These are phyloP conservation scores for Pygathrix nemaeus DNA, from an alignment of 2,113 vertebrate genomes.

Conservation along the genomic window DNA sequence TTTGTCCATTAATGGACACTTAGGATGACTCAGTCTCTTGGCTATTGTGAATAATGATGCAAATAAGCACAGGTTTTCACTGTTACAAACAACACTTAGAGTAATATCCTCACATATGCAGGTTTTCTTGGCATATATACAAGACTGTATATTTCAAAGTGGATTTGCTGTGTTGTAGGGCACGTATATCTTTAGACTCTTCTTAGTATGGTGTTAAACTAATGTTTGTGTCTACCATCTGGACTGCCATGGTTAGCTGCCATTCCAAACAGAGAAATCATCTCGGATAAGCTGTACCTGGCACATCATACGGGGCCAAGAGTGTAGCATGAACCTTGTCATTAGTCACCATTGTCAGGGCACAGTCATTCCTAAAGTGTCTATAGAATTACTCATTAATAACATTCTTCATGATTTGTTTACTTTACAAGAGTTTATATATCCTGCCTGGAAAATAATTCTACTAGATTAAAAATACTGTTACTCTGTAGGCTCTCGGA, in stretches of 20 bases:
- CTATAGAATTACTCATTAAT: constrained; percentile 25
- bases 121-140: background rate
- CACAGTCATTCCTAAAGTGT: background rate
- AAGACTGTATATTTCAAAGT: background rate
- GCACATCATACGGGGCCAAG: background rate
- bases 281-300: background rate
- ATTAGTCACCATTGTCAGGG: background rate
- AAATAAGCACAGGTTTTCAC: background rate
- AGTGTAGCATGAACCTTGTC: background rate
- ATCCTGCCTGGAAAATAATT: background rate
- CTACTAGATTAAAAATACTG: background rate
- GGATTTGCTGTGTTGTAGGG: background rate
- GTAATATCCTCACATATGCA: background rate
- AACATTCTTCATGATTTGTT: background rate
- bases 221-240: background rate
- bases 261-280: background rate
- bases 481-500: background rate
- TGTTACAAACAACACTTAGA: background rate
- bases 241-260: background rate
- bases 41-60: background rate
- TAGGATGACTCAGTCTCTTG: background rate
- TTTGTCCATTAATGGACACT: background rate
- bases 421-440: constrained; percentile 38
- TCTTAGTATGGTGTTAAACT: constrained; percentile 18
- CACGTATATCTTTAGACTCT: constrained; percentile 10